Evolutionary conservation across 2,888 invertebrate genomes (phyloP).

Genomic region (Hofmannophila pseudospretella): DNA sequence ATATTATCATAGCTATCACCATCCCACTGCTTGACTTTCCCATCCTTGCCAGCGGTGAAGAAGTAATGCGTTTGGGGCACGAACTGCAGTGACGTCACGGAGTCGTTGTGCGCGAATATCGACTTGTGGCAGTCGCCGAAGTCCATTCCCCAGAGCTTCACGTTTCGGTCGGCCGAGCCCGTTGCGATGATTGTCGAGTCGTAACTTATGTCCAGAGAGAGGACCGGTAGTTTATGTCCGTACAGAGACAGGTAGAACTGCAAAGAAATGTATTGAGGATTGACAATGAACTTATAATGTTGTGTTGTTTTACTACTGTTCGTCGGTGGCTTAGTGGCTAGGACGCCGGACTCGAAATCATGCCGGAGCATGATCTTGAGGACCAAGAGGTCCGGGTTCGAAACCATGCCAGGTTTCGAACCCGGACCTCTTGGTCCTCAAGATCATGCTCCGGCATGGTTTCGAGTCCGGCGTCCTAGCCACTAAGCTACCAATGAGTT

Average conservation of each 20-base stretch:
- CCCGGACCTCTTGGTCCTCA: too few relatives aligned
- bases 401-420: too few relatives aligned
- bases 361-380: too few relatives aligned
- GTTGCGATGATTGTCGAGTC: conserved; percentile 93
- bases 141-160: conserved; percentile 99
- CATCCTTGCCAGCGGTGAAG: conserved; percentile 96
- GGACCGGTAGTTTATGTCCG: conserved; percentile 96
- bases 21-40: conserved; percentile 98
- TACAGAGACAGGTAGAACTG: conserved; percentile 96
- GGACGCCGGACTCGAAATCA: too few relatives aligned
- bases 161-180: conserved; percentile 96
- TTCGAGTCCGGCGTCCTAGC: too few relatives aligned
- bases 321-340: background rate
- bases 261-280: conserved; percentile 32
- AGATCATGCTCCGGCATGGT: too few relatives aligned
- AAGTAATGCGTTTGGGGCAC: conserved; percentile 94
- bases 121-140: conserved; percentile 99
- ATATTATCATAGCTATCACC: conserved; percentile 94
- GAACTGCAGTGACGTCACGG: conserved; percentile 92
- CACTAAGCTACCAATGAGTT: too few relatives aligned
- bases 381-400: too few relatives aligned
- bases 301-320: too few relatives aligned
- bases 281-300: background rate
- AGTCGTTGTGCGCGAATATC: conserved; percentile 97
- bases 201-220: conserved; percentile 94